These are phyloP conservation scores for Xylophagus ater DNA, from an alignment of 2,888 invertebrate genomes.

Conservation along the genomic window DNA sequence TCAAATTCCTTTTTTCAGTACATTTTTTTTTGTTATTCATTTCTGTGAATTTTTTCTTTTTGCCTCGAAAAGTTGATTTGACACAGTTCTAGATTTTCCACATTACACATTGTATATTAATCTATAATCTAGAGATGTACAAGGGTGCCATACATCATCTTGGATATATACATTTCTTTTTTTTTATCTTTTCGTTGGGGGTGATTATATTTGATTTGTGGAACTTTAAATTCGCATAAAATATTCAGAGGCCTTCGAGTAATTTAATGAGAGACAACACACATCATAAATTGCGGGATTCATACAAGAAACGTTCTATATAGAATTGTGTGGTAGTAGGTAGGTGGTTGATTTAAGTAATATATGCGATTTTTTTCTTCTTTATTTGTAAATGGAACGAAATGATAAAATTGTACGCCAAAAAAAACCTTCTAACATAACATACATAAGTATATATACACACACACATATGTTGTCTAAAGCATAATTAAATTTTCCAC, in stretches of 20 bases:
- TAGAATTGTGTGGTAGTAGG: no score
- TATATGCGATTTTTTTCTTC: no score
- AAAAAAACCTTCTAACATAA: conserved; percentile 12
- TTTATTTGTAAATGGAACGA: no score
- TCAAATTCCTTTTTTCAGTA: no score
- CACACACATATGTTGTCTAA: conserved; percentile 9
- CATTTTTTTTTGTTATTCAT: no score
- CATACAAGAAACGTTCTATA: no score
- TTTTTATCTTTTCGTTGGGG: no score
- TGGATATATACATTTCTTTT: no score
- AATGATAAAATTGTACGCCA: no score
- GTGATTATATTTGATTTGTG: conserved; percentile 6
- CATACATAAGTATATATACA: no score
- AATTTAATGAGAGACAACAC: conserved; percentile 23
- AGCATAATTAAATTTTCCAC: conserved; percentile 16
- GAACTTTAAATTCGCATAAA: conserved; percentile 16
- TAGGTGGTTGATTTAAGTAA: no score
- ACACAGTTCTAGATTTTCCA: background rate
- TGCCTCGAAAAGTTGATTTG: background rate
- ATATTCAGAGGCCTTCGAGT: conserved; percentile 22
- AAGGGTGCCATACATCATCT: background rate
- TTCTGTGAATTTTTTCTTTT: no score
- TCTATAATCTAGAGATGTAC: background rate
- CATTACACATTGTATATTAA: background rate
- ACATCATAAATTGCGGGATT: conserved; percentile 21